phyloP scores from a whole-genome alignment of 2,113 vertebrate species.

The Entosphenus tridentatus region DNA sequence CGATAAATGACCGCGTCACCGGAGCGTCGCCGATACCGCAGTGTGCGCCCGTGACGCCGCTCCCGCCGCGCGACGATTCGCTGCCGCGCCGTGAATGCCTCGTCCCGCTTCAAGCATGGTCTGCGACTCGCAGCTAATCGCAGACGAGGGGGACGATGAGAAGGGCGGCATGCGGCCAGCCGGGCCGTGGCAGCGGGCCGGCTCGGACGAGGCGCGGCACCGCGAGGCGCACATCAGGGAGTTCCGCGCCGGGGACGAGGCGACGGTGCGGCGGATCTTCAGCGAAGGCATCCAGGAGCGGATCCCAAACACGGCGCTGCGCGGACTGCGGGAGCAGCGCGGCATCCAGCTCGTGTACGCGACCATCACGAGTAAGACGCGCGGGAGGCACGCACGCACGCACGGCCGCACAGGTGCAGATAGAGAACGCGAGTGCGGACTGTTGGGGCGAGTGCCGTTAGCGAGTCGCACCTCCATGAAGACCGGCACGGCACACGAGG shows the following conservation, averaged over 20 bases:
- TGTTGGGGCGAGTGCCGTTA: no score
- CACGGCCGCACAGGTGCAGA: no score
- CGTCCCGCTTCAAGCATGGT: conserved; percentile 85
- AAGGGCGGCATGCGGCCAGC: conserved; percentile 6
- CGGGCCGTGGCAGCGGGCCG: conserved; percentile 17
- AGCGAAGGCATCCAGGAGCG: conserved; percentile 80
- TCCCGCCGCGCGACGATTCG: neutral
- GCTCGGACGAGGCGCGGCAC: conserved; percentile 21
- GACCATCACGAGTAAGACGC: conserved; percentile 47
- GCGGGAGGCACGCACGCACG: neutral
- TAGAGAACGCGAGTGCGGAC: no score
- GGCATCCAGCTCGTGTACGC: conserved; percentile 51
- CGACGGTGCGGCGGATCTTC: conserved; percentile 67
- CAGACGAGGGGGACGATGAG: conserved; percentile 43
- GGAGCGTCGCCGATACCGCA: no score
- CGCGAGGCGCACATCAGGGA: conserved; percentile 54
- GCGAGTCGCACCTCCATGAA: no score
- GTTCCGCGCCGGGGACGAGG: conserved; percentile 49
- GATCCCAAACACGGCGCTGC: conserved; percentile 73
- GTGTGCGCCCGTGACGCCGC: neutral
- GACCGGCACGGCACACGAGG: no score
- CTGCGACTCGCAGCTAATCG: conserved; percentile 93
- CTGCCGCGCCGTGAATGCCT: conserved; percentile 32
- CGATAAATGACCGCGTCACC: no score
- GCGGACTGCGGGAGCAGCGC: conserved; percentile 56